Conservation (phyloP, 2,797 vertebrate species). For the Brachyalestes nurse region DNA sequence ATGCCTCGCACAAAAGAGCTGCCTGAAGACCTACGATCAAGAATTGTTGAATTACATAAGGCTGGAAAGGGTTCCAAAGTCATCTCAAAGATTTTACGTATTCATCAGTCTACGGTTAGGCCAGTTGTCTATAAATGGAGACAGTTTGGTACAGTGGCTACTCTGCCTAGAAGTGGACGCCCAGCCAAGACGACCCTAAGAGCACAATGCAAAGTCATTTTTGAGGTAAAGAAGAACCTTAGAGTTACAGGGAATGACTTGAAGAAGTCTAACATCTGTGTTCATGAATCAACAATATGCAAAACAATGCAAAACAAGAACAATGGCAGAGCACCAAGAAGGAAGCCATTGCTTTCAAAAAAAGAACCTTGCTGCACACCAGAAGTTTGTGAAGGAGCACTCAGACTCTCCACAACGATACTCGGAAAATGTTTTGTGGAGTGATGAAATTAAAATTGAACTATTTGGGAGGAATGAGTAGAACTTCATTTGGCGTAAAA, state of each 20-base stretch:
- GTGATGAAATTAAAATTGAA: background rate
- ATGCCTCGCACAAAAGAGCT: background rate
- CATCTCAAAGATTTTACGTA: background rate
- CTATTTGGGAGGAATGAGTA: background rate
- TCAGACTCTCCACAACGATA: too few species aligned
- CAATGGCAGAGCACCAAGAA: background rate
- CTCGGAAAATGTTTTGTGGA: slow-evolving; percentile 5
- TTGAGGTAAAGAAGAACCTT: background rate
- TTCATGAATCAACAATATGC: too few species aligned
- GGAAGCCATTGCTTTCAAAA: slow-evolving; percentile 1
- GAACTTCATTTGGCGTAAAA: slow-evolving; percentile 7
- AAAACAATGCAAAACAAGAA: slow-evolving; percentile 8
- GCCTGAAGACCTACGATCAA: background rate
- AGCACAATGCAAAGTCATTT: background rate
- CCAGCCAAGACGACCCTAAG: background rate
- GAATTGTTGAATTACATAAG: too few species aligned
- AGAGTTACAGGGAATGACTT: too few species aligned
- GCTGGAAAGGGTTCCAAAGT: background rate
- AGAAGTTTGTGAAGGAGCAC: too few species aligned
- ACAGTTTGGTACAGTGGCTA: slow-evolving; percentile 5
- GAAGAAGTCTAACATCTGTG: too few species aligned
- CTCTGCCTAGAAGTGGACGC: background rate
- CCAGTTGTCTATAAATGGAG: background rate
- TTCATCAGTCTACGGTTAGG: background rate
- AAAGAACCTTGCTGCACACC: too few species aligned